phyloP scores from a whole-genome alignment of 2,113 vertebrate species.

The Henicopernis longicauda region DNA sequence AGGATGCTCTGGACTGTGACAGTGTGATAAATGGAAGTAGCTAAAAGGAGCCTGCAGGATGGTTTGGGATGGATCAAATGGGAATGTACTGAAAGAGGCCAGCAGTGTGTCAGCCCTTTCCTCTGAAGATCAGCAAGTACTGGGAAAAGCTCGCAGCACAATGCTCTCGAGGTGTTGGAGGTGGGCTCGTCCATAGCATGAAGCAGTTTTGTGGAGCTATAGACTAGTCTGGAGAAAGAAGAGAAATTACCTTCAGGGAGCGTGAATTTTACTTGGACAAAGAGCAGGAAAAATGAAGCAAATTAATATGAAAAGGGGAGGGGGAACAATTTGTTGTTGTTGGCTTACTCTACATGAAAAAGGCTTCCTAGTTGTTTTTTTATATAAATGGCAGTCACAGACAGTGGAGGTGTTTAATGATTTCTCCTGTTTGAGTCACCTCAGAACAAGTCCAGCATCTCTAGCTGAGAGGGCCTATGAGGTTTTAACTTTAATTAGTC shows the following conservation, averaged over 20 bases:
- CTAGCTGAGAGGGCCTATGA: background rate
- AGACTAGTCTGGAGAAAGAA: background rate
- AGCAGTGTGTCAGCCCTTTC: background rate
- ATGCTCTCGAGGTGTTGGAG: background rate
- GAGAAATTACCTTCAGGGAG: background rate
- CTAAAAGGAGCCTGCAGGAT: background rate
- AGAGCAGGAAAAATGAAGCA: background rate
- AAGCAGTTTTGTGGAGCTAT: background rate
- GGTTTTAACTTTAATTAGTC: background rate
- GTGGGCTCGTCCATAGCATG: background rate
- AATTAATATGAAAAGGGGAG: background rate
- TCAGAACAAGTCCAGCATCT: background rate
- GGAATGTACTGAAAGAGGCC: accelerated
- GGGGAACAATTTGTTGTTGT: background rate
- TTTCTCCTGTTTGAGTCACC: background rate
- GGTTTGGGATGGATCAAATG: background rate
- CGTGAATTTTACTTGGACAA: background rate
- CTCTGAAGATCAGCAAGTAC: background rate
- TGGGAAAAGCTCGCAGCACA: background rate
- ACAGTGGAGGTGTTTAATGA: background rate
- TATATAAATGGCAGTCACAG: background rate
- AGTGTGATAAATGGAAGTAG: background rate
- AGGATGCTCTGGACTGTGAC: background rate
- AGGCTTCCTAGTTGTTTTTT: background rate
- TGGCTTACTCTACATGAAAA: background rate